Conservation (phyloP, 2,797 vertebrate species). For the Acrossocheilus fasciatus region DNA sequence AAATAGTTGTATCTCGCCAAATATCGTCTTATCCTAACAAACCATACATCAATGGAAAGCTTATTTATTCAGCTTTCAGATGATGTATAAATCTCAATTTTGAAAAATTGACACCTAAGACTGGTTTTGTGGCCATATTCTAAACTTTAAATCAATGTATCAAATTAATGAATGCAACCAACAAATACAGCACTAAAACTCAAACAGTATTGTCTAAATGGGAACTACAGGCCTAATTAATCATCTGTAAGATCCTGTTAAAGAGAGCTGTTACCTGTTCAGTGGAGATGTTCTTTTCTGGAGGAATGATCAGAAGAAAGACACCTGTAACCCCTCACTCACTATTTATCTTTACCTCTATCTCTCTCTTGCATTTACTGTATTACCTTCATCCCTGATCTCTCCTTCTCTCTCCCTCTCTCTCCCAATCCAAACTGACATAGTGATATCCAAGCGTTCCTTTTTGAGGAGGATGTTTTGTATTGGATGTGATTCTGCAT, state of each 20-base stretch:
- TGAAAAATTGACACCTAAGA: too few species aligned
- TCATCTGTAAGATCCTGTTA: neutral
- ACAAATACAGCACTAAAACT: neutral
- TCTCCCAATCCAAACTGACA: constrained; percentile 11
- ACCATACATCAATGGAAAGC: too few species aligned
- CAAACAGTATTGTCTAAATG: neutral
- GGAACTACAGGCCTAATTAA: neutral
- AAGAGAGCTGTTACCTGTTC: constrained; percentile 40
- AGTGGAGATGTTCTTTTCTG: constrained; percentile 32
- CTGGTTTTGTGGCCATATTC: neutral
- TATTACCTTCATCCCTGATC: neutral
- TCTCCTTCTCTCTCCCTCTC: constrained; percentile 29
- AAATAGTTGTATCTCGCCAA: too few species aligned
- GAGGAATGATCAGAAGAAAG: constrained; percentile 62
- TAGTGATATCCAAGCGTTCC: constrained; percentile 20
- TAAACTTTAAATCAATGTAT: neutral
- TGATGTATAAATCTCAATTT: too few species aligned
- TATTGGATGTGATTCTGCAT: constrained; percentile 15
- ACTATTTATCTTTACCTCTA: constrained; percentile 54
- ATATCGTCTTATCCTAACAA: too few species aligned
- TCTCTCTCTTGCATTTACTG: constrained; percentile 7
- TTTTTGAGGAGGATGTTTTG: constrained; percentile 37
- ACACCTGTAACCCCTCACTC: constrained; percentile 67
- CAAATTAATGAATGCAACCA: rapidly evolving
- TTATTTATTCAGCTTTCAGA: too few species aligned